Evolutionary conservation across 2,888 invertebrate species (phyloP).

Genomic region (Rhabditoides inermis): DNA sequence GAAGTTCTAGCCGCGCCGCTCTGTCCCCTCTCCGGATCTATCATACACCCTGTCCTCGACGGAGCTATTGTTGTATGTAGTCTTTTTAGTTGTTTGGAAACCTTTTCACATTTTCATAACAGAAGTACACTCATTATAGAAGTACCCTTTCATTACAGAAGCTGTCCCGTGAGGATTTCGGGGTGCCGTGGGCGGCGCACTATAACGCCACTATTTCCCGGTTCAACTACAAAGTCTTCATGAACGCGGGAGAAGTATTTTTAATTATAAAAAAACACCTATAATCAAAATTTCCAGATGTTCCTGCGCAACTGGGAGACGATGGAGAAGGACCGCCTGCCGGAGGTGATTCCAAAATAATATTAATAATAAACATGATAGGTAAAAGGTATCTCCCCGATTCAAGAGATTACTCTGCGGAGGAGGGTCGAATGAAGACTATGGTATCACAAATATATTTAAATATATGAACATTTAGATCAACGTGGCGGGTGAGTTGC

Average conservation of each 20-base stretch:
- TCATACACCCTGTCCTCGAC: conserved; percentile 8
- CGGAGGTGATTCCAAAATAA: too few relatives aligned
- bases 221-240: conserved; percentile 53
- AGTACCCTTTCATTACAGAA: conserved; percentile 18
- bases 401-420: too few relatives aligned
- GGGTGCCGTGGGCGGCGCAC: conserved; percentile 15
- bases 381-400: too few relatives aligned
- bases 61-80: conserved; percentile 7
- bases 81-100: too few relatives aligned
- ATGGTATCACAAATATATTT: too few relatives aligned
- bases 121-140: too few relatives aligned
- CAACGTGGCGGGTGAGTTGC: conserved; percentile 30
- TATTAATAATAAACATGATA: too few relatives aligned
- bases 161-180: conserved; percentile 14
- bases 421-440: too few relatives aligned
- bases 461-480: too few relatives aligned
- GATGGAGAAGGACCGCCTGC: conserved; percentile 38
- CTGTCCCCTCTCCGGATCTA: conserved; percentile 14
- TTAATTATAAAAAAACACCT: too few relatives aligned
- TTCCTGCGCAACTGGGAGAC: conserved; percentile 44
- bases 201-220: conserved; percentile 15
- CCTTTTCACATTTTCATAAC: too few relatives aligned
- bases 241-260: conserved; percentile 54
- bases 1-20: conserved; percentile 57
- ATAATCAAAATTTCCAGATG: conserved; percentile 54